These are phyloP conservation scores for Sinosuthora webbiana DNA, from an alignment of 2,113 vertebrate genomes.

Conservation along the genomic window DNA sequence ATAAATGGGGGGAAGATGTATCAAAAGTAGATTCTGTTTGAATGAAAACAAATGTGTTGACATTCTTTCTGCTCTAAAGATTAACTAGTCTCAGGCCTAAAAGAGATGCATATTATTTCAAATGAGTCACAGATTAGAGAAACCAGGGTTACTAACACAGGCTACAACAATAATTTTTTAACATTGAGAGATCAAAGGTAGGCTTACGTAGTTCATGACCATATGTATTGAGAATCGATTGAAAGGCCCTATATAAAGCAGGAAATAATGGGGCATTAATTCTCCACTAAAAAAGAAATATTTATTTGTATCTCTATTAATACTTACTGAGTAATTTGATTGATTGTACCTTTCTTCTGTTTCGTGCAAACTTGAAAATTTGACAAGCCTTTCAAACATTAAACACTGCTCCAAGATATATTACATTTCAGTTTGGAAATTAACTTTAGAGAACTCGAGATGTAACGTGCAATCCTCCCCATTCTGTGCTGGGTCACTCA, in stretches of 20 bases:
- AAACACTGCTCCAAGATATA: neutral
- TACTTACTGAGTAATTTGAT: neutral
- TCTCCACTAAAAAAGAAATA: neutral
- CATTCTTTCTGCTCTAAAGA: constrained; percentile 35
- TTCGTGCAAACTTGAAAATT: neutral
- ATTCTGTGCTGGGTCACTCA: neutral
- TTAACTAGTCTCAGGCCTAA: constrained; percentile 17
- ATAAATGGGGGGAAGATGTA: neutral
- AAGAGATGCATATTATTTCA: constrained; percentile 7
- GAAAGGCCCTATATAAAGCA: neutral
- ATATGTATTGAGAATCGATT: neutral
- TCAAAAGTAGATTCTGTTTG: neutral
- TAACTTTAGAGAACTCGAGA: neutral
- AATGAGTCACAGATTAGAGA: constrained; percentile 54
- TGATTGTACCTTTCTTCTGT: neutral
- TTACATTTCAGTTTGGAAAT: constrained; percentile 39
- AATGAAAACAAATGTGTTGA: neutral
- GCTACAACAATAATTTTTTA: neutral
- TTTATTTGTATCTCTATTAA: neutral
- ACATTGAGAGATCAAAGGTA: constrained; percentile 27
- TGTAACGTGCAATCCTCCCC: neutral
- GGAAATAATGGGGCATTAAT: neutral
- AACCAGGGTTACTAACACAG: neutral
- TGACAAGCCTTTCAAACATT: constrained; percentile 17
- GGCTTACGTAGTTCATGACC: neutral